Base-by-base conservation (phyloP, 2,113 vertebrate species). In the Agelaius tricolor region DNA sequence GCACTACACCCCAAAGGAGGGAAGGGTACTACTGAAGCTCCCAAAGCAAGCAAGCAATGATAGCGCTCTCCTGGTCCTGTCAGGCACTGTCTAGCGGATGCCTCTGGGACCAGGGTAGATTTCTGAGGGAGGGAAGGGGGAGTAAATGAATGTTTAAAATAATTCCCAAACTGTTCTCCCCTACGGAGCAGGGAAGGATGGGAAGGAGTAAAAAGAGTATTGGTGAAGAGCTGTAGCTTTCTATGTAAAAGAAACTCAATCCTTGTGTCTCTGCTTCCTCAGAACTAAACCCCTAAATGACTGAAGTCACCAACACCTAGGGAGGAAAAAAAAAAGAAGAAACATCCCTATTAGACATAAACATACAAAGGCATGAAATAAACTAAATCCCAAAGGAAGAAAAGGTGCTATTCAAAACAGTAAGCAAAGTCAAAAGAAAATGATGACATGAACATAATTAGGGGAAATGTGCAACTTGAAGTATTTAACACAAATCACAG, bases 271-370 rank as follows among this genome's bases (percentile, higher is more conserved):
- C 54, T 76, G 1, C 61, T 96, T 90, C 81, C 78, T 95, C 91
- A 79, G 68, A 93, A 57, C 74, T 88, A 91, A 85, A 55, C 5
- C 58, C 44, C 73, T 96, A 91, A 77, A 95, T 57, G 74, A 78
- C 80, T 91, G 81, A 80, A 94, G 93, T 85, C 96, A 93, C 72
- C 92, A 81, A 79, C 65, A 96, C 90, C 97, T 96, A 84, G 8
- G 66, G 47, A 96, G 46, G 30, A 84, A 84, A 74, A 71, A 73
- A 87, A 90, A 73, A 67, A 65, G 16, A 41, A 91, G 22, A 95
- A 83, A 91, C 31, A 93, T 13, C 30, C 58, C 75, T 55, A n/a
- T 96, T 90, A 97, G 84, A 41, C 18, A 92, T 22, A 63, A 79
- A 55, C 30, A 54, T 10, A 43, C 15, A 58, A 55, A 89, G 51